These are phyloP conservation scores for Myotis myotis DNA, from an alignment of 2,797 vertebrate species.

Conservation along the genomic window DNA sequence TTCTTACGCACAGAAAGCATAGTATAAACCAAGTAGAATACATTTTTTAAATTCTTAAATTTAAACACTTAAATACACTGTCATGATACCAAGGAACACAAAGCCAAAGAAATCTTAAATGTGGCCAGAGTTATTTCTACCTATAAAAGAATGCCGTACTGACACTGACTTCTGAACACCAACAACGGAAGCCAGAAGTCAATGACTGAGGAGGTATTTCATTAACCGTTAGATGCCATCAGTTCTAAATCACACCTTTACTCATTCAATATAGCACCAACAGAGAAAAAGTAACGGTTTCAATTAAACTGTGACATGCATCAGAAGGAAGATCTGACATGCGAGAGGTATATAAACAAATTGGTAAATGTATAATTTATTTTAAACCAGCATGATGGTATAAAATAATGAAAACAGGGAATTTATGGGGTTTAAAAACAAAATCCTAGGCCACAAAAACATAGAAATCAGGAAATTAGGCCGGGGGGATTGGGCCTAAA, in stretches of 20 bases:
- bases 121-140: not conserved
- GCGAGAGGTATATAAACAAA: not conserved
- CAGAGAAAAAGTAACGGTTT: not conserved
- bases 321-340: not conserved
- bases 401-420: not conserved
- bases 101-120: not conserved
- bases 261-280: not conserved
- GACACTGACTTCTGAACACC: not conserved
- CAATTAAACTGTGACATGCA: not conserved
- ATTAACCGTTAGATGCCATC: not conserved
- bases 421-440: not conserved
- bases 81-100: not conserved
- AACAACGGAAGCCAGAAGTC: not conserved
- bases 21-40: not conserved
- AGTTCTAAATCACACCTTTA: not conserved
- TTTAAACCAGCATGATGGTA: not conserved
- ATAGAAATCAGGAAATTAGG: not conserved
- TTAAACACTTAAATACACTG: not conserved
- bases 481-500: no score
- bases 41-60: not conserved
- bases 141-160: not conserved
- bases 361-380: not conserved
- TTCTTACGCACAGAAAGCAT: not conserved
- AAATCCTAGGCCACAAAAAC: not conserved
- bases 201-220: not conserved